Evolutionary conservation across 2,888 invertebrate species (phyloP), one percentile per base, ranked within the genome.

Genomic region (Laothoe populi): DNA sequence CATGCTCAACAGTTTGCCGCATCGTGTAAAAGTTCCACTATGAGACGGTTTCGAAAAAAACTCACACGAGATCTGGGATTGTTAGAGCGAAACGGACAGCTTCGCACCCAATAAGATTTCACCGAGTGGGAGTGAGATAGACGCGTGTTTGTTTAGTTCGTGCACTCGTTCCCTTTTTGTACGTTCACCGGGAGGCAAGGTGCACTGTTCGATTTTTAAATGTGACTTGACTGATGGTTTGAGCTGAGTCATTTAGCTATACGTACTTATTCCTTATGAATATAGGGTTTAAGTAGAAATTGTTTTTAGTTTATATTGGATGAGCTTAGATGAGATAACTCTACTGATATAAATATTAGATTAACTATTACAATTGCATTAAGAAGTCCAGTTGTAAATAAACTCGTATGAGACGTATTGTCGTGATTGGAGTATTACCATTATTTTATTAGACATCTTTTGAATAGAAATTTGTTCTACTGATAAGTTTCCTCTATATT

Each of bases 121-220:
- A 21, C 60, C 63, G 59, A 24, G 81, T 70, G 70, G 16, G 76
- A 86, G 63, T 44, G 75, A 65, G 83, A 87, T 65, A 65, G 73
- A 49, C 5, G 46, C 64, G 65, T 80, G 82, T 84, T 86, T 85
- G 68, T 69, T 82, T 80, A 74, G 77, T 79, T 70, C 72, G 74
- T 78, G 70, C 73, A 78, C 73, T 72, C 72, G 81, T 82, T 88
- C 82, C 77, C 88, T 87, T 90, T 90, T 88, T 79, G 83, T 88
- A 84, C 85, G 85, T 88, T 83, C 85, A 83, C 75, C 86, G 88
- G 88, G 88, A 88, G 88, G 90, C 90, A 90, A 91, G 91, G 90
- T 91, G 91, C 86, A 61, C 49, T 53, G 53, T 84, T 84, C 84
- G 86, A 86, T 88, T 89, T 84, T 84, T 82, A 83, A 87, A 88